Conservation (phyloP, 2,797 vertebrate species). For the Sebastes nivosus region DNA sequence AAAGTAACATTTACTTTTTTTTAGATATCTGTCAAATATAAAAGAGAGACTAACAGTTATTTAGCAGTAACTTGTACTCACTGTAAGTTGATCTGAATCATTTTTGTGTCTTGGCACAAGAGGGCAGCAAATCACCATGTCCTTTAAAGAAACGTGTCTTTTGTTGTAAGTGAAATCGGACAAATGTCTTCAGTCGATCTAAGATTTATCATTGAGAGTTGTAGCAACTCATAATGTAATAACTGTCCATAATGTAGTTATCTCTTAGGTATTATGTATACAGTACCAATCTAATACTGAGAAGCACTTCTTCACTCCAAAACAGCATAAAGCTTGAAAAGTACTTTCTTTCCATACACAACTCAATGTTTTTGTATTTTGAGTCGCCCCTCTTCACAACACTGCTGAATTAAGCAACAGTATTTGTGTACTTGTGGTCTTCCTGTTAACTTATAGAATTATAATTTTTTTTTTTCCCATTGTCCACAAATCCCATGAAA, state of each 20-base stretch:
- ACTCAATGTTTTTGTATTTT: neutral
- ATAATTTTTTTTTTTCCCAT: too few species aligned
- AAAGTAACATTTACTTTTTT: neutral
- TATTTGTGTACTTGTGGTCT: too few species aligned
- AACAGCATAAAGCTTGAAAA: too few species aligned
- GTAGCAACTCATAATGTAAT: too few species aligned
- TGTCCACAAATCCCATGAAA: too few species aligned
- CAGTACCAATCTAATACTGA: neutral
- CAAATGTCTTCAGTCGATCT: neutral
- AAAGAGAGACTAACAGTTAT: neutral
- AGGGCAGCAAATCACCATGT: constrained; percentile 85
- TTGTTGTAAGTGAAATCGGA: neutral
- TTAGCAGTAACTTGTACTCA: constrained; percentile 7
- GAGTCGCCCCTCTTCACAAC: neutral
- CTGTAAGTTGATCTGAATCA: neutral
- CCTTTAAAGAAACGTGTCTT: neutral
- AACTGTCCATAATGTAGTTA: too few species aligned
- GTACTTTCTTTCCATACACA: neutral
- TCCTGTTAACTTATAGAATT: too few species aligned
- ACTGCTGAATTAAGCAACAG: neutral
- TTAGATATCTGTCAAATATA: neutral
- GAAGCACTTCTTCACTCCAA: neutral
- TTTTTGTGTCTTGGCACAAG: constrained; percentile 79
- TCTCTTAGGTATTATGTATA: neutral
- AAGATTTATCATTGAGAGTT: neutral